phyloP scores from a whole-genome alignment of 2,797 vertebrate genomes.

The Catostomus latipinnis region DNA sequence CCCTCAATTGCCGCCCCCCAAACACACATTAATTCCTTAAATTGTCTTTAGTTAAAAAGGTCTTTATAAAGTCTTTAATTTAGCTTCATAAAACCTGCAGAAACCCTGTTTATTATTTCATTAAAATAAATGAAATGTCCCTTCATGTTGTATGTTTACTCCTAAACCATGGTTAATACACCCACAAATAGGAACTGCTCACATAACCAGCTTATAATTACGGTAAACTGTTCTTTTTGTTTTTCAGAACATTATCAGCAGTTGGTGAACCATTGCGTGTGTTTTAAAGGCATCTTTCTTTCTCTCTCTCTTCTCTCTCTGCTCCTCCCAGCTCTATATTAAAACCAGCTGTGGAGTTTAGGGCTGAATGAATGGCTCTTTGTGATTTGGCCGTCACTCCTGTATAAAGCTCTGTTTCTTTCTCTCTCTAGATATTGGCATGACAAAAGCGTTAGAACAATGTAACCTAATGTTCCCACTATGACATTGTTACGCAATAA shows the following conservation, averaged over 20 bases:
- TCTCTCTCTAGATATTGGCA: constrained; percentile 65
- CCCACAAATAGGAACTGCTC: background rate
- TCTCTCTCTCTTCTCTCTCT: constrained; percentile 25
- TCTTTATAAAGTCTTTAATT: too few species aligned
- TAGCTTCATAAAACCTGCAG: too few species aligned
- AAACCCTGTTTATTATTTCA: too few species aligned
- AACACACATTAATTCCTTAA: too few species aligned
- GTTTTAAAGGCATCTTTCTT: constrained; percentile 62
- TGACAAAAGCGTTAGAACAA: constrained; percentile 73
- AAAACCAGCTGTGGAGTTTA: constrained; percentile 82
- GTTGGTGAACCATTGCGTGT: constrained; percentile 70
- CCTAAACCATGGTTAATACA: background rate
- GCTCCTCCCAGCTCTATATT: constrained; percentile 67
- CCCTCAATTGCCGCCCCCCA: too few species aligned
- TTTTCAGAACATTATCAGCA: constrained; percentile 65
- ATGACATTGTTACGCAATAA: constrained; percentile 41
- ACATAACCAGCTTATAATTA: constrained; percentile 8
- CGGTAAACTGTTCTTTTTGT: constrained; percentile 29
- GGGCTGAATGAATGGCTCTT: constrained; percentile 82
- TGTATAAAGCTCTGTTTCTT: constrained; percentile 72
- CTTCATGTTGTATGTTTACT: background rate
- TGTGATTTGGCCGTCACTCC: constrained; percentile 78
- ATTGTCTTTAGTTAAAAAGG: too few species aligned
- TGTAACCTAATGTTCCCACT: constrained; percentile 58
- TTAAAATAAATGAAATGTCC: background rate